A percentile compares a stretch with the other conserved stretches of the same genome.
Evolutionary conservation across 1,140 invertebrate species (phyloP).

Genomic region (Drosophila lowei): DNA sequence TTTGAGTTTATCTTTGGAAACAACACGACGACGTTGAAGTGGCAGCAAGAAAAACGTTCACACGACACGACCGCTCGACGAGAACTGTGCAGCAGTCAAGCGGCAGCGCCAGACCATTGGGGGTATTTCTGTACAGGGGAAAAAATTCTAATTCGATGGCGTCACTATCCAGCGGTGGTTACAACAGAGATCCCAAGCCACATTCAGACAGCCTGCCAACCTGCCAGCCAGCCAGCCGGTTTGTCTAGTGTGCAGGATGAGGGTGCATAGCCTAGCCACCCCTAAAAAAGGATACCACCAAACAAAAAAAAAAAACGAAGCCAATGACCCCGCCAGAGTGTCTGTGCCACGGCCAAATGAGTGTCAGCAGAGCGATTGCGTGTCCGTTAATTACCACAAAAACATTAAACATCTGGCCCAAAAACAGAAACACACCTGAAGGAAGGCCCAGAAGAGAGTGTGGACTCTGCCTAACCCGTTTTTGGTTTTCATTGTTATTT

Average conservation of each 20-base stretch:
- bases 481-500: constrained; percentile 63
- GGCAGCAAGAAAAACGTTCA: constrained; percentile 54
- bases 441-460: not conserved
- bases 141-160: constrained; percentile 70
- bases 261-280: constrained; percentile 38
- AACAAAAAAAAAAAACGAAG: constrained; percentile 21
- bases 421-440: not conserved
- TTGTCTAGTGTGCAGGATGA: constrained; percentile 20
- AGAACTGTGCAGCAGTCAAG: constrained; percentile 60
- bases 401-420: constrained; percentile 45
- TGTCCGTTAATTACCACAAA: constrained; percentile 63
- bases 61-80: constrained; percentile 57
- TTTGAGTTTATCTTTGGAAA: constrained; percentile 13
- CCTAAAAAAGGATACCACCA: constrained; percentile 28
- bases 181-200: constrained; percentile 31
- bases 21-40: constrained; percentile 6
- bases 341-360: constrained; percentile 30
- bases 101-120: constrained; percentile 25
- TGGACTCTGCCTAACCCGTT: constrained; percentile 6
- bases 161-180: constrained; percentile 63
- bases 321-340: constrained; percentile 49
- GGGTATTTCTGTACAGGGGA: constrained; percentile 43
- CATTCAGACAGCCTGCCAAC: constrained; percentile 25
- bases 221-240: not conserved
- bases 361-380: constrained; percentile 51